phyloP scores from a whole-genome alignment of 2,113 vertebrate genomes.

The Myrmophylax atrothorax region DNA sequence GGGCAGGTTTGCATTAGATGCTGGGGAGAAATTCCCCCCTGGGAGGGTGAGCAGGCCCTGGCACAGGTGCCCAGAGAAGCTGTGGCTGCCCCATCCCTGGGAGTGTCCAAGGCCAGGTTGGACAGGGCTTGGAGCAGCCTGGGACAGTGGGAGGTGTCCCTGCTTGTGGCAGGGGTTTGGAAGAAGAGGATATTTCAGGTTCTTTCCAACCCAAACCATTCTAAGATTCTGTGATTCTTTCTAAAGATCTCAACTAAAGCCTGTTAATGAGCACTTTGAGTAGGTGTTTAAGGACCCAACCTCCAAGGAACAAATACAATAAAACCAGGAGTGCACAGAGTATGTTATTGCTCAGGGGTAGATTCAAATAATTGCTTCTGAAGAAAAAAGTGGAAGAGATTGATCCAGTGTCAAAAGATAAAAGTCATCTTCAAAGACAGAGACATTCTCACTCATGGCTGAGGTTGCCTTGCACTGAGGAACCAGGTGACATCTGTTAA shows the following conservation, averaged over 20 bases:
- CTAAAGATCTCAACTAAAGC: background rate
- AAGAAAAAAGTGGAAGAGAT: background rate
- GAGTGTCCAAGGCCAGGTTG: background rate
- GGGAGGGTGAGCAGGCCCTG: background rate
- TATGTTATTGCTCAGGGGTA: background rate
- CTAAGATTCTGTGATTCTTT: background rate
- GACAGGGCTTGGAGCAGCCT: background rate
- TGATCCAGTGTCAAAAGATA: background rate
- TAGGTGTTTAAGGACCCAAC: background rate
- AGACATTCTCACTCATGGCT: background rate
- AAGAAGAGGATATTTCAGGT: background rate
- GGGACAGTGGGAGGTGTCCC: background rate
- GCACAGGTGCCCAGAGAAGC: background rate
- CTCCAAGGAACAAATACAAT: background rate
- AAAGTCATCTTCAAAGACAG: background rate
- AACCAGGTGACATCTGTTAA: background rate
- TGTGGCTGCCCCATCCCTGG: background rate
- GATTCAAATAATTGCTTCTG: background rate
- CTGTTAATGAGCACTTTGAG: background rate
- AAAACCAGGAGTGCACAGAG: background rate
- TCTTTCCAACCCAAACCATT: background rate
- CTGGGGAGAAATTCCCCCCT: background rate
- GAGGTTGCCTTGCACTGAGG: background rate
- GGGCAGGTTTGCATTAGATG: background rate
- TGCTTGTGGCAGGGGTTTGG: background rate